Percentiles rank a stretch among this genome's conserved stretches.
These are phyloP conservation scores for Gryon sp. DNA, from an alignment of 1,140 invertebrate species.

Conservation along the genomic window DNA sequence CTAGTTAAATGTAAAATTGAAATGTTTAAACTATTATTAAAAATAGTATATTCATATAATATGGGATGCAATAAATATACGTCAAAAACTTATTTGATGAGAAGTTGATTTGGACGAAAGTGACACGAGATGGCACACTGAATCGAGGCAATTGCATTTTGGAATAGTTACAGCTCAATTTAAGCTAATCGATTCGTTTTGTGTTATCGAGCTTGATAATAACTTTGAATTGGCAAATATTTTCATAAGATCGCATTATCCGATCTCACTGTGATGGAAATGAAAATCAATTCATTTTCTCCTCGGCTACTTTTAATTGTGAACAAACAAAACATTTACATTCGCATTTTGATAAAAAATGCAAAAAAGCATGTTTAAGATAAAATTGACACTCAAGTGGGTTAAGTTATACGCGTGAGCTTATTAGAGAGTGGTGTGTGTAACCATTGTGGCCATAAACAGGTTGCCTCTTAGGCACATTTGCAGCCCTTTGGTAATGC, in stretches of 20 bases:
- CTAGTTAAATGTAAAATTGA: too few relatives aligned
- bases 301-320: too few relatives aligned
- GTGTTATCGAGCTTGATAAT: constrained; percentile 55
- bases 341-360: too few relatives aligned
- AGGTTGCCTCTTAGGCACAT: constrained; percentile 30
- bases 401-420: too few relatives aligned
- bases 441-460: constrained; percentile 54
- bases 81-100: too few relatives aligned
- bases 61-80: too few relatives aligned
- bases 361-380: too few relatives aligned
- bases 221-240: constrained; percentile 57
- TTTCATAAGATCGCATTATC: constrained; percentile 64
- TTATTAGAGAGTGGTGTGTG: constrained; percentile 24
- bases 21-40: too few relatives aligned
- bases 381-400: too few relatives aligned
- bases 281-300: constrained; percentile 59
- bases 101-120: constrained; percentile 18
- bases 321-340: too few relatives aligned
- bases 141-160: constrained; percentile 39
- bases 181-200: constrained; percentile 58
- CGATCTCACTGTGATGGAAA: constrained; percentile 51
- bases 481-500: constrained; percentile 27
- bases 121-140: constrained; percentile 42
- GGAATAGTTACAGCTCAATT: constrained; percentile 51
- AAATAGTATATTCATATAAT: too few relatives aligned